Base-by-base conservation (phyloP, 1,140 invertebrate genomes). In the Pararge aegeria region DNA sequence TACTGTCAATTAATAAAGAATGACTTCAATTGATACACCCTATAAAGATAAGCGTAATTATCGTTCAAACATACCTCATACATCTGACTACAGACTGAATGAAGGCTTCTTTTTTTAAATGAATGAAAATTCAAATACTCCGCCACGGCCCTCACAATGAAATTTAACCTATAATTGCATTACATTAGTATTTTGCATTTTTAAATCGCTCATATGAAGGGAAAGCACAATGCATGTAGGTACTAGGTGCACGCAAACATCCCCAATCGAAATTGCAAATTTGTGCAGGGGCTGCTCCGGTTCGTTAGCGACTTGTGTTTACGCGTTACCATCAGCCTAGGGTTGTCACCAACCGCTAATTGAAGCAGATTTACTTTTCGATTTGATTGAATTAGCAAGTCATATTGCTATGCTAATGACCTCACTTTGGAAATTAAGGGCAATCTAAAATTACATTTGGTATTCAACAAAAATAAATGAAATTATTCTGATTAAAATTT, bases 211-310 rank as follows among this genome's bases (percentile, higher is more conserved):
- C 50, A 59, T 66, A 38, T 52, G 52, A 64, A 61, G 48, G 68
- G 51, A 62, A 20, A 53, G 61, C 49, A 66, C 58, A 62, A 60
- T 64, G 63, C 58, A 68, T 54, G 55, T 34, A 34, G 29, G 29
- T 30, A 30, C 49, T 59, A 65, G 68, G 74, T 80, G 83, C 73
- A 75, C 55, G 73, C 72, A 84, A 85, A 80, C 74, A 79, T 73
- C 55, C 55, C 73, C 83, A 89, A 89, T 89, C 83, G 86, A 87
- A 89, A 87, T 89, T 89, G 85, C 83, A 89, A 89, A 89, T 89
- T 88, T 85, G 83, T 86, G 85, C 83, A 89, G 83, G 82, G 82
- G 74, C 81, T 71, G 80, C 73, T 64, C 66, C 73, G 80, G 82
- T 89, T 89, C 85, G 85, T 89, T 89, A 89, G 82, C 73, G 75